Percentiles rank a stretch among this genome's conserved stretches.
Conservation (phyloP, 2,888 invertebrate genomes). For the Drosophila melanosoma region DNA sequence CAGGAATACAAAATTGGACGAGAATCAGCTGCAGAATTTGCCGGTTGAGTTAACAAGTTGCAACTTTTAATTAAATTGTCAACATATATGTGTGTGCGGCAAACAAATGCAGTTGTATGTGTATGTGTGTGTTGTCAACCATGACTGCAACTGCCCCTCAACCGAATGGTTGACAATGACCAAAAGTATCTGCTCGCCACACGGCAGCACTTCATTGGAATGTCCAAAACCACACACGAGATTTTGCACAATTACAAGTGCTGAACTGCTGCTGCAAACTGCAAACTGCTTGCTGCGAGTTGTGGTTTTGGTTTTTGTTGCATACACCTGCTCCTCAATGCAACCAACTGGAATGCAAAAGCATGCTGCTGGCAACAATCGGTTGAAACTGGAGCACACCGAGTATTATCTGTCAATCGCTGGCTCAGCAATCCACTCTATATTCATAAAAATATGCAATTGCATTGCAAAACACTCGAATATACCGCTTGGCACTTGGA, state of each 20-base stretch:
- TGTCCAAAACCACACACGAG: conserved; percentile 32
- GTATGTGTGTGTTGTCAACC: conserved; percentile 22
- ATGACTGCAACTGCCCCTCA: conserved; percentile 16
- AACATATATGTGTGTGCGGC: background rate
- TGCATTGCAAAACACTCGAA: background rate
- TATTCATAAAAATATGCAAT: background rate
- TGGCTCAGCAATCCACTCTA: background rate
- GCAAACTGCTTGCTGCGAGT: no score
- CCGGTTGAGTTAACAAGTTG: conserved; percentile 15
- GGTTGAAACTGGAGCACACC: background rate
- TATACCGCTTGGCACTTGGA: background rate
- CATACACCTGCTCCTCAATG: background rate
- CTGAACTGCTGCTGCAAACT: background rate
- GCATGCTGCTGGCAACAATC: background rate
- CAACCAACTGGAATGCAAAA: background rate
- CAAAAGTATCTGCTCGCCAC: conserved; percentile 17
- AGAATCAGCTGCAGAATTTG: background rate
- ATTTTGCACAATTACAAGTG: conserved; percentile 13
- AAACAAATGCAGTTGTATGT: background rate
- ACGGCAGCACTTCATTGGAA: conserved; percentile 32
- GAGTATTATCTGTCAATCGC: background rate
- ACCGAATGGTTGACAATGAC: conserved; percentile 29
- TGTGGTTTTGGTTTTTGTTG: background rate
- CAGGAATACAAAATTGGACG: background rate
- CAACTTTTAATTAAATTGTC: conserved; percentile 35